A percentile compares a stretch with the other conserved stretches of the same genome.
phyloP scores from a whole-genome alignment of 2,888 invertebrate genomes.

The Erebia ligea region DNA sequence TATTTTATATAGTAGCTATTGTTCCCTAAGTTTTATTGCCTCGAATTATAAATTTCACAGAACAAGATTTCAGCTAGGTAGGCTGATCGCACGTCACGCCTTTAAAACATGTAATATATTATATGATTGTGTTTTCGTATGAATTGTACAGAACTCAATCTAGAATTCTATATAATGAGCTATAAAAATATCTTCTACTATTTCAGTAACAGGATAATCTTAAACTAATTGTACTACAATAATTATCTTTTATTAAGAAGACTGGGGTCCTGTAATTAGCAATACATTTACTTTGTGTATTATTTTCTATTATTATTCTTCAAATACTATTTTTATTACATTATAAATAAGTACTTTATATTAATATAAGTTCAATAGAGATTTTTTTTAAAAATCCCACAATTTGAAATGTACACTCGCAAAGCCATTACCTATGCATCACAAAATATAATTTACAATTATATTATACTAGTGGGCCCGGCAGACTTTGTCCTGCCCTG shows the following conservation, averaged over 20 bases:
- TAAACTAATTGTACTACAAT: not conserved
- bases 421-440: too few species aligned
- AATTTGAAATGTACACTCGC: too few species aligned
- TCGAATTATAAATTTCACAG: not conserved
- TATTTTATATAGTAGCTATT: constrained; percentile 5
- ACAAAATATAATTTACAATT: too few species aligned
- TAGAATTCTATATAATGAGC: not conserved
- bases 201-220: not conserved
- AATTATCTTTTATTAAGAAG: not conserved
- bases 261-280: not conserved
- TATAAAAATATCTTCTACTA: constrained; percentile 1
- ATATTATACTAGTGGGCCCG: too few species aligned
- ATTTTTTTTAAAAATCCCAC: too few species aligned
- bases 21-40: constrained; percentile 16
- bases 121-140: not conserved
- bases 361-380: too few species aligned
- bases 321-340: too few species aligned
- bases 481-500: too few species aligned
- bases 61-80: not conserved
- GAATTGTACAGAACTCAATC: not conserved
- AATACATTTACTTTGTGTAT: not conserved
- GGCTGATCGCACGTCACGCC: not conserved
- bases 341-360: too few species aligned
- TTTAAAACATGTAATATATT: too few species aligned
- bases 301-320: too few species aligned